These are phyloP conservation scores for Agrochola lota DNA, from an alignment of 2,888 invertebrate genomes.

Conservation along the genomic window DNA sequence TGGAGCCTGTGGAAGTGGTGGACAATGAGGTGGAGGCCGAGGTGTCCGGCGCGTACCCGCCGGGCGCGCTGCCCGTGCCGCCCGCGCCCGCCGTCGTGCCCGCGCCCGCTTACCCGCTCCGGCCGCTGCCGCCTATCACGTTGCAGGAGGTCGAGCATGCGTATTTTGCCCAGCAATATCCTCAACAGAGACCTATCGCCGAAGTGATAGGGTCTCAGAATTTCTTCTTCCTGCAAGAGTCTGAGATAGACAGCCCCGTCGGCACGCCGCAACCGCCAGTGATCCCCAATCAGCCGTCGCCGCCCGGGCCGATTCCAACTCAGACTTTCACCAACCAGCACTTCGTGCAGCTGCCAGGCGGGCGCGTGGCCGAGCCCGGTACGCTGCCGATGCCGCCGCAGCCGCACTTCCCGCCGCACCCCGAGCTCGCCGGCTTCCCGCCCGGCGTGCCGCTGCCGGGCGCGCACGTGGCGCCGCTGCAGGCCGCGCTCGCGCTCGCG, in stretches of 20 bases:
- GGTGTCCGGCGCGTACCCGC: slow-evolving; percentile 70
- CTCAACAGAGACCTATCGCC: slow-evolving; percentile 92
- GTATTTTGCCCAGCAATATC: slow-evolving; percentile 91
- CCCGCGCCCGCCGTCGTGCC: slow-evolving; percentile 89
- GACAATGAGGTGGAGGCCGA: slow-evolving; percentile 74
- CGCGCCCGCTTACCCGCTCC: slow-evolving; percentile 89
- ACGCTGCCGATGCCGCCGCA: slow-evolving; percentile 90
- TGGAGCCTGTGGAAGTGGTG: slow-evolving; percentile 71
- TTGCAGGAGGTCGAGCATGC: slow-evolving; percentile 92
- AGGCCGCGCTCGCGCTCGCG: slow-evolving; percentile 45
- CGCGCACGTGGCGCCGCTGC: slow-evolving; percentile 75
- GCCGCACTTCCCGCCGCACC: slow-evolving; percentile 86
- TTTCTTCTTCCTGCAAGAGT: slow-evolving; percentile 96
- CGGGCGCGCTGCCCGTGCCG: slow-evolving; percentile 84
- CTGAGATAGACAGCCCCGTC: slow-evolving; percentile 95
- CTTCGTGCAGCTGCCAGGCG: slow-evolving; percentile 90
- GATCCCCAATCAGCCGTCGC: slow-evolving; percentile 84
- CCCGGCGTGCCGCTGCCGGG: slow-evolving; percentile 77
- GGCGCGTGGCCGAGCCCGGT: slow-evolving; percentile 88
- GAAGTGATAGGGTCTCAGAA: slow-evolving; percentile 94
- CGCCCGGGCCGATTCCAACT: slow-evolving; percentile 91
- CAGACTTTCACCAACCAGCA: slow-evolving; percentile 97
- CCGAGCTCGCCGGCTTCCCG: slow-evolving; percentile 72
- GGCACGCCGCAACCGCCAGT: slow-evolving; percentile 88
- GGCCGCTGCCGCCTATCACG: slow-evolving; percentile 90